Conservation (phyloP, 1,140 invertebrate species). For the Pseudomyrmex cubaensis region DNA sequence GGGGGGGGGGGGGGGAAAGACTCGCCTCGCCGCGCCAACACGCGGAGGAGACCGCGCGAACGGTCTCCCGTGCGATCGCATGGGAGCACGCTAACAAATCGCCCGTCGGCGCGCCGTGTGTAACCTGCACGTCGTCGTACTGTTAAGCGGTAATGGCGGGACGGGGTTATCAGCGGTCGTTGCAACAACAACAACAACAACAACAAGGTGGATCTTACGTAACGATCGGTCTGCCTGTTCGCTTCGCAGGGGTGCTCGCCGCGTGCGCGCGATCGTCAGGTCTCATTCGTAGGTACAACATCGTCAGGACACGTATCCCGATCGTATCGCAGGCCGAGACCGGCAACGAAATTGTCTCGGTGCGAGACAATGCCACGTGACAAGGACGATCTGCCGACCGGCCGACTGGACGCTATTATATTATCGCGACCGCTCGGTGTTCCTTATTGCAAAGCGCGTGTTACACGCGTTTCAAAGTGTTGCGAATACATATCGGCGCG, state of each 20-base stretch:
- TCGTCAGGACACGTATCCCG: constrained; percentile 15
- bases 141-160: constrained; percentile 59
- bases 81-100: constrained; percentile 55
- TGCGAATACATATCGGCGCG: background rate
- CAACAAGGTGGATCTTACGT: constrained; percentile 59
- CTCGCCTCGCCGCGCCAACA: background rate
- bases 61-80: constrained; percentile 12
- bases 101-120: constrained; percentile 45
- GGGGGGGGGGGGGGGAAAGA: background rate
- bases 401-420: constrained; percentile 32
- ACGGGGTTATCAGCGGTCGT: constrained; percentile 53
- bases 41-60: background rate
- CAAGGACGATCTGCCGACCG: constrained; percentile 52
- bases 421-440: constrained; percentile 49
- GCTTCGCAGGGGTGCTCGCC: constrained; percentile 61
- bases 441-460: background rate
- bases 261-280: background rate
- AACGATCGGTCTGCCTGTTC: constrained; percentile 56
- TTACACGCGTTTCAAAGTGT: background rate
- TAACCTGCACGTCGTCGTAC: constrained; percentile 59
- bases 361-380: constrained; percentile 30
- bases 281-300: background rate
- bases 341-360: constrained; percentile 24
- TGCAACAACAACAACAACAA: constrained; percentile 33
- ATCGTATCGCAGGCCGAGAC: constrained; percentile 56